These are phyloP conservation scores for Opisthograptis luteolata DNA, from an alignment of 2,888 invertebrate genomes.

Conservation along the genomic window DNA sequence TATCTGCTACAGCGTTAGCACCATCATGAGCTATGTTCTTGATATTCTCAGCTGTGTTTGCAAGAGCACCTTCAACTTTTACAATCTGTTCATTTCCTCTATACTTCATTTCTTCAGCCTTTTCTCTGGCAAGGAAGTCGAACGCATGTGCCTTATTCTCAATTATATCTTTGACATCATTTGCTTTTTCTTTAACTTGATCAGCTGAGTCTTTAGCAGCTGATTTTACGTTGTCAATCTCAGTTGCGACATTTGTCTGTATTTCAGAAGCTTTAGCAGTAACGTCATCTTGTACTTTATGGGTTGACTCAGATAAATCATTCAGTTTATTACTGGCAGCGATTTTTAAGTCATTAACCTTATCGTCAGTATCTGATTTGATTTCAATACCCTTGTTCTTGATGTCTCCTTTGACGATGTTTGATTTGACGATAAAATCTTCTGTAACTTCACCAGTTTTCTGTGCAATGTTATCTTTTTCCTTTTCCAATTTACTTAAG, in stretches of 20 bases:
- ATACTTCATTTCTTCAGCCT: slow-evolving; percentile 62
- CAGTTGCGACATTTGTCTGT: slow-evolving; percentile 50
- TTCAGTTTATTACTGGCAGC: slow-evolving; percentile 51
- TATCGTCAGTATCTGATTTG: slow-evolving; percentile 52
- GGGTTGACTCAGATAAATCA: slow-evolving; percentile 52
- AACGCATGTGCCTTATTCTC: slow-evolving; percentile 67
- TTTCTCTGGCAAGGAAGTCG: slow-evolving; percentile 70
- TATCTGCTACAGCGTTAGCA: slow-evolving; percentile 58
- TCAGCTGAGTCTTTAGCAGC: slow-evolving; percentile 58
- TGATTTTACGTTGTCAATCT: slow-evolving; percentile 54
- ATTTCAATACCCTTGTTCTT: slow-evolving; percentile 54
- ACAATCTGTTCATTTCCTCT: slow-evolving; percentile 53
- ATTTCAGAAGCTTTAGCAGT: slow-evolving; percentile 49
- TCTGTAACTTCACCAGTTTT: slow-evolving; percentile 55
- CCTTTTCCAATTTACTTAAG: slow-evolving; percentile 62
- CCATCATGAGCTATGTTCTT: slow-evolving; percentile 64
- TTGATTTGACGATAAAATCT: slow-evolving; percentile 54
- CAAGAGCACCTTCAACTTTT: slow-evolving; percentile 59
- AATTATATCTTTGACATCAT: slow-evolving; percentile 61
- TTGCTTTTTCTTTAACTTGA: slow-evolving; percentile 61
- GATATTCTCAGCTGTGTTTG: slow-evolving; percentile 53
- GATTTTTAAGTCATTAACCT: slow-evolving; percentile 48
- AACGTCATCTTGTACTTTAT: slow-evolving; percentile 52
- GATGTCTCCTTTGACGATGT: slow-evolving; percentile 52
- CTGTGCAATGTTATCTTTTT: slow-evolving; percentile 67